A percentile compares a stretch with the other conserved stretches of the same genome.
Conservation (phyloP, 2,797 vertebrate species). For the Heliangelus exortis region DNA sequence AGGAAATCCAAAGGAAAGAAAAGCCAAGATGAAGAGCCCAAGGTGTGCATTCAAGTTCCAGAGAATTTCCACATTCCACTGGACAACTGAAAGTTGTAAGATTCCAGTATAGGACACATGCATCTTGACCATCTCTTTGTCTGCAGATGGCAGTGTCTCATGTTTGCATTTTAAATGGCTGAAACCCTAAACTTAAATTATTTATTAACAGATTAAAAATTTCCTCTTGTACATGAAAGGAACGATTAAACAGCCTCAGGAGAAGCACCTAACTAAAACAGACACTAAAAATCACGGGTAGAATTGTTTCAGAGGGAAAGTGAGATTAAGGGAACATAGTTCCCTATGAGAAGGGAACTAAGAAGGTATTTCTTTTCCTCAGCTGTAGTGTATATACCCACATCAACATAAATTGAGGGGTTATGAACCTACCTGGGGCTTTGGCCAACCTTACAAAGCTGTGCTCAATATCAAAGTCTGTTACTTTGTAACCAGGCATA, state of each 20-base stretch:
- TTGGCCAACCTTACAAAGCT: neutral
- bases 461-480: neutral
- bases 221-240: neutral
- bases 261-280: neutral
- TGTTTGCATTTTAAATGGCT: constrained; percentile 2
- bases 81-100: neutral
- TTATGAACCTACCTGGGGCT: neutral
- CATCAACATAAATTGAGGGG: neutral
- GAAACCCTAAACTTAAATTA: constrained; percentile 40
- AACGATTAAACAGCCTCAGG: neutral
- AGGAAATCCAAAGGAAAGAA: neutral
- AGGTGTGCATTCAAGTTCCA: neutral
- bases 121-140: neutral
- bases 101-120: neutral
- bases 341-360: neutral
- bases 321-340: too few species aligned
- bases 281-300: neutral
- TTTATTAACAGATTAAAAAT: constrained; percentile 35
- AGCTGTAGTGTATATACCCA: neutral
- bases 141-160: constrained; percentile 60
- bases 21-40: neutral
- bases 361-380: neutral
- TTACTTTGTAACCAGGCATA: neutral
- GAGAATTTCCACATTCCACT: neutral
- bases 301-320: neutral